A percentile compares a stretch with the other conserved stretches of the same genome.
Conservation (phyloP, 2,797 vertebrate genomes). For the Coendou prehensilis region DNA sequence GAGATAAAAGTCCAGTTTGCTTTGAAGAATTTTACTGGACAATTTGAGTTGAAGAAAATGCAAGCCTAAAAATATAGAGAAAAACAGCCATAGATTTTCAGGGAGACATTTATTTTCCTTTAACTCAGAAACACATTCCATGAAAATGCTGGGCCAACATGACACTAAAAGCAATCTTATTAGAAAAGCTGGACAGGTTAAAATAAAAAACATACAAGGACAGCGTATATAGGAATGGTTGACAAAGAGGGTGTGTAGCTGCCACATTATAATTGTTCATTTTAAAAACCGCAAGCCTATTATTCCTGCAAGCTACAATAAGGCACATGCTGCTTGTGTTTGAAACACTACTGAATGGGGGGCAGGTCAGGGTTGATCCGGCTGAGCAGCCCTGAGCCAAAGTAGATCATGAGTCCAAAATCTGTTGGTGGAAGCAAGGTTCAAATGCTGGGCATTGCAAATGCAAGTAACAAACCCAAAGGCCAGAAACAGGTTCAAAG, state of each 20-base stretch:
- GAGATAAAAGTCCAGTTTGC: constrained; percentile 64
- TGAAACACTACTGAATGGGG: neutral
- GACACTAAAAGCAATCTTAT: constrained; percentile 21
- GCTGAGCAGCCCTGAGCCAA: neutral
- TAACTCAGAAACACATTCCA: constrained; percentile 50
- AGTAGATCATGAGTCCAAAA: neutral
- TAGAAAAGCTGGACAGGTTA: constrained; percentile 45
- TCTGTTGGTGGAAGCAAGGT: neutral
- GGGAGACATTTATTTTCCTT: constrained; percentile 37
- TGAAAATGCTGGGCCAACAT: neutral
- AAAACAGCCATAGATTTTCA: constrained; percentile 26
- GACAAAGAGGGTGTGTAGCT: neutral
- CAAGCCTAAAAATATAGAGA: constrained; percentile 41
- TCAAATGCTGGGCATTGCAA: constrained; percentile 23
- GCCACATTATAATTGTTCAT: constrained; percentile 21
- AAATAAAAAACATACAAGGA: constrained; percentile 6
- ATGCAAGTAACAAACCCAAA: constrained; percentile 31
- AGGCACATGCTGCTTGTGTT: neutral
- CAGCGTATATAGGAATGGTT: neutral
- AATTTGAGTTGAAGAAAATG: constrained; percentile 52
- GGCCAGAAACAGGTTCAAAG: constrained; percentile 26
- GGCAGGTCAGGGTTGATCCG: neutral
- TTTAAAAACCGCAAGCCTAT: neutral
- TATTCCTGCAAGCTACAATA: neutral
- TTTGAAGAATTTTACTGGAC: constrained; percentile 32